Evolutionary conservation across 1,140 invertebrate genomes (phyloP).

Genomic region (Glomeris maerens): DNA sequence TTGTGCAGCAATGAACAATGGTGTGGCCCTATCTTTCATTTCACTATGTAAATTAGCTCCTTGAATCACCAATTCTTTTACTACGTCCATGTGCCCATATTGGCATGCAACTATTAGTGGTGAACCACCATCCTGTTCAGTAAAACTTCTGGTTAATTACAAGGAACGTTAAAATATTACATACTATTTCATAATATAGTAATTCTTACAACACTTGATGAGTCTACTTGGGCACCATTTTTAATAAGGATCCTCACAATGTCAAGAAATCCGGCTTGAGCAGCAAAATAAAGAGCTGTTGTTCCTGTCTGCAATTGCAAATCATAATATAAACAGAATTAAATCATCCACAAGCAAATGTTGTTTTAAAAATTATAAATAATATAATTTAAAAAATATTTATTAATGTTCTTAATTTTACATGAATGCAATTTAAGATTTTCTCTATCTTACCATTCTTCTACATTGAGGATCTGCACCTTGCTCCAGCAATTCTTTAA

Average conservation of each 20-base stretch:
- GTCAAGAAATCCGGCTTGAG: constrained; percentile 75
- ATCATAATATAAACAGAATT: constrained; percentile 4
- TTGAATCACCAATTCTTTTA: constrained; percentile 56
- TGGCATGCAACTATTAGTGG: constrained; percentile 82
- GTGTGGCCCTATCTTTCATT: constrained; percentile 81
- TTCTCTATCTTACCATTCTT: constrained; percentile 47
- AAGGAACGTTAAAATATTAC: not conserved
- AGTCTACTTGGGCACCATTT: constrained; percentile 58
- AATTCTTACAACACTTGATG: constrained; percentile 56
- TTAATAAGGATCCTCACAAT: constrained; percentile 60
- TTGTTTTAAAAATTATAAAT: no score
- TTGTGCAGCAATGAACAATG: constrained; percentile 76
- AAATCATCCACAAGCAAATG: not conserved
- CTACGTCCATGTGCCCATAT: constrained; percentile 73
- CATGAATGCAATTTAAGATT: not conserved
- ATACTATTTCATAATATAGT: no score
- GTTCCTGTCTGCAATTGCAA: constrained; percentile 63
- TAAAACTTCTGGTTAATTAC: not conserved
- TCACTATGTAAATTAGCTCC: constrained; percentile 67
- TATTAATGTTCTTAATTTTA: no score
- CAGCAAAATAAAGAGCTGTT: constrained; percentile 77
- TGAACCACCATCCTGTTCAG: constrained; percentile 68
- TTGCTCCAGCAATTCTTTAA: constrained; percentile 68
- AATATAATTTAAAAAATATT: no score
- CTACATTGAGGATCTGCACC: constrained; percentile 69